These are phyloP conservation scores for Neotoxoptera formosana DNA, from an alignment of 1,140 invertebrate genomes.

Conservation along the genomic window DNA sequence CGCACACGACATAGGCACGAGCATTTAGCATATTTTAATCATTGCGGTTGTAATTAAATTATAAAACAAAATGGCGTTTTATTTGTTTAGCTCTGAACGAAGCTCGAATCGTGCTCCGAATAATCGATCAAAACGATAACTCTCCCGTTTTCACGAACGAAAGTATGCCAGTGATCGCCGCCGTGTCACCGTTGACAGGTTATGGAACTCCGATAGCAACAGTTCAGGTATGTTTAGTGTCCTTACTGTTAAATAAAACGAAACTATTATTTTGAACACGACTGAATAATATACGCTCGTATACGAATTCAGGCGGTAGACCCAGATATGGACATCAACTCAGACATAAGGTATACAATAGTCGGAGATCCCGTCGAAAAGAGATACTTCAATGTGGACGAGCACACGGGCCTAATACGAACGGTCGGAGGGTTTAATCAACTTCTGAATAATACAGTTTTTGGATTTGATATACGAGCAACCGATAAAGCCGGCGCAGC, in stretches of 20 bases:
- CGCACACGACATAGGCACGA: slow-evolving; percentile 69
- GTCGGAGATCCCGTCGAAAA: slow-evolving; percentile 69
- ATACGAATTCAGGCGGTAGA: slow-evolving; percentile 71
- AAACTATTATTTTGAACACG: background rate
- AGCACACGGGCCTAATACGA: slow-evolving; percentile 74
- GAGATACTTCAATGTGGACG: slow-evolving; percentile 77
- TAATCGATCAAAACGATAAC: slow-evolving; percentile 85
- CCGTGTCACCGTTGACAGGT: slow-evolving; percentile 77
- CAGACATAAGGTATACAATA: slow-evolving; percentile 81
- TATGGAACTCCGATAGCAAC: slow-evolving; percentile 82
- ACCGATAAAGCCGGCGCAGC: slow-evolving; percentile 79
- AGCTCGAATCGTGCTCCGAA: slow-evolving; percentile 75
- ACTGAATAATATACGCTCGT: background rate
- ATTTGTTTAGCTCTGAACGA: slow-evolving; percentile 67
- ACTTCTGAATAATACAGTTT: slow-evolving; percentile 66
- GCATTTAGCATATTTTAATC: background rate
- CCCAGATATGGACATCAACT: slow-evolving; percentile 76
- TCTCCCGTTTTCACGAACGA: slow-evolving; percentile 75
- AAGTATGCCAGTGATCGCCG: slow-evolving; percentile 78
- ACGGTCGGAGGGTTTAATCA: slow-evolving; percentile 15
- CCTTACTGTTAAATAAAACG: background rate
- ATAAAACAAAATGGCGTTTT: background rate
- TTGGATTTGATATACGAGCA: slow-evolving; percentile 87
- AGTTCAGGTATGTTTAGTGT: slow-evolving; percentile 62
- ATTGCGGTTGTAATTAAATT: background rate